Evolutionary conservation across 1,140 invertebrate genomes (phyloP).

Genomic region (Bombus confusus): DNA sequence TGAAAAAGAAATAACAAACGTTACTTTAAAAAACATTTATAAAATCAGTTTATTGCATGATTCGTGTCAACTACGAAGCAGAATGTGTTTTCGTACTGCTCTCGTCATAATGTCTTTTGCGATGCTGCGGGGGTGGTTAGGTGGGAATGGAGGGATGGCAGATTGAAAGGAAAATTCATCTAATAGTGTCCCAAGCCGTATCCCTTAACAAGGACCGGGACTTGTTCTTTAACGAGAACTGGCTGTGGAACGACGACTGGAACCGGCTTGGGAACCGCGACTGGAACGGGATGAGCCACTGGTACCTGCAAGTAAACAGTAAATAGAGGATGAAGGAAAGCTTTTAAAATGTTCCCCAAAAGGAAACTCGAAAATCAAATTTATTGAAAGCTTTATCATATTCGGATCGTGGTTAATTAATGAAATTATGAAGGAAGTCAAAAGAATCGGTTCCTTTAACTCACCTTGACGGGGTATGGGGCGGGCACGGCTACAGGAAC

Average conservation of each 20-base stretch:
- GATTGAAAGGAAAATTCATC: conserved; percentile 53
- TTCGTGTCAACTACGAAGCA: conserved; percentile 67
- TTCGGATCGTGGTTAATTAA: background rate
- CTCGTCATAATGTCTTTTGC: conserved; percentile 66
- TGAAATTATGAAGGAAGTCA: background rate
- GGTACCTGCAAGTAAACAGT: conserved; percentile 65
- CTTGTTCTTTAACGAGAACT: conserved; percentile 71
- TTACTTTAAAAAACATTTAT: conserved; percentile 76
- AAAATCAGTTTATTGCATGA: conserved; percentile 78
- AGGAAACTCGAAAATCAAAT: background rate
- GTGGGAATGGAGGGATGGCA: conserved; percentile 4
- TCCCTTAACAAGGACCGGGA: conserved; percentile 71
- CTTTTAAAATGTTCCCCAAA: background rate
- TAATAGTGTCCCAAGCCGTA: conserved; percentile 67
- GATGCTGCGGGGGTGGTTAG: conserved; percentile 38
- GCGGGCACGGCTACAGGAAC: conserved; percentile 75
- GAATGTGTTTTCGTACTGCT: conserved; percentile 70
- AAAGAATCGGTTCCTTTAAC: background rate
- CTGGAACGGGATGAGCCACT: conserved; percentile 69
- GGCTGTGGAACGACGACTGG: conserved; percentile 76
- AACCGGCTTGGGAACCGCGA: conserved; percentile 67
- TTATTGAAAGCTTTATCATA: too few relatives aligned
- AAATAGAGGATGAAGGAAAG: too few relatives aligned
- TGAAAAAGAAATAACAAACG: background rate
- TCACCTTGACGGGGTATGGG: conserved; percentile 80